phyloP scores from a whole-genome alignment of 2,113 vertebrate genomes.

The Patagioenas fasciata region DNA sequence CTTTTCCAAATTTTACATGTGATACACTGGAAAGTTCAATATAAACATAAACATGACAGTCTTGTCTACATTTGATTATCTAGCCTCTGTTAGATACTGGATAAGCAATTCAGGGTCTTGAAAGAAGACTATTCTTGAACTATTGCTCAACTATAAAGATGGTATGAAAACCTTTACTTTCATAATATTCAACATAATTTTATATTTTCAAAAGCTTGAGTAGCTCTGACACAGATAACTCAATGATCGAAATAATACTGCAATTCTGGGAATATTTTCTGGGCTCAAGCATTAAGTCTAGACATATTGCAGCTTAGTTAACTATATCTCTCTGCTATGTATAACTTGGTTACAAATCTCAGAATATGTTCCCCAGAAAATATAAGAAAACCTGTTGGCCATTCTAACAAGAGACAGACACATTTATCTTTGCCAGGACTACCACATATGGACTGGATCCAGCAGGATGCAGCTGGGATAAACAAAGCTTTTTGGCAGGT shows the following conservation, averaged over 20 bases:
- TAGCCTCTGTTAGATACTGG: background rate
- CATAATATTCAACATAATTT: background rate
- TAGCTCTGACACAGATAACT: background rate
- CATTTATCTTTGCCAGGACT: background rate
- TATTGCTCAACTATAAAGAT: background rate
- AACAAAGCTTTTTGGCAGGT: background rate
- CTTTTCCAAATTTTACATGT: background rate
- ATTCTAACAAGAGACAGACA: background rate
- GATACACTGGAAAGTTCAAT: background rate
- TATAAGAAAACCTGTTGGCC: background rate
- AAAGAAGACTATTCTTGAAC: background rate
- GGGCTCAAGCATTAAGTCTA: background rate
- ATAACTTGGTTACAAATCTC: background rate
- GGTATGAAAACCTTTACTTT: background rate
- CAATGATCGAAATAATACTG: background rate
- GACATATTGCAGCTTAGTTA: background rate
- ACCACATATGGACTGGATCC: background rate
- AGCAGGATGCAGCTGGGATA: background rate
- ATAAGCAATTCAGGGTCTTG: background rate
- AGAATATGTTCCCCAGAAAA: background rate
- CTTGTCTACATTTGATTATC: background rate
- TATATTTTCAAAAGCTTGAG: background rate
- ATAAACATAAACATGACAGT: background rate
- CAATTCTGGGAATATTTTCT: background rate
- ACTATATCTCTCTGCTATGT: background rate